Conservation (phyloP, 1,140 invertebrate genomes). For the Laodelphax striatellus region DNA sequence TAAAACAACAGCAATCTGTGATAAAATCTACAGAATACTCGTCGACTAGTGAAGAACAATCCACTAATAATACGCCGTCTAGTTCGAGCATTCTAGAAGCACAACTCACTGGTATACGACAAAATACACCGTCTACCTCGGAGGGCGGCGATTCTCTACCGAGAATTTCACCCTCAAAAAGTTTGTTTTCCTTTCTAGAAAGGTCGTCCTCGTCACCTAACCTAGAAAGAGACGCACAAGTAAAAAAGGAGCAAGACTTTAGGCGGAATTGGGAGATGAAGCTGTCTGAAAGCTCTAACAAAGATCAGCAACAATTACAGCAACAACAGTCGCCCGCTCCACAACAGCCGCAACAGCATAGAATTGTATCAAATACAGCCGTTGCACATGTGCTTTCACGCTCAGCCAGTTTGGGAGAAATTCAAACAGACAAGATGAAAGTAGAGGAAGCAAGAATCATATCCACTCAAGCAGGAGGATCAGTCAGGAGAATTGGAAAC, state of each 20-base stretch:
- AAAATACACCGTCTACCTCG: neutral
- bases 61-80: neutral
- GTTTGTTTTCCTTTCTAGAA: constrained; percentile 10
- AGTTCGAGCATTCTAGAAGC: constrained; percentile 23
- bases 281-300: neutral
- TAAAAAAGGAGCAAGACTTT: neutral
- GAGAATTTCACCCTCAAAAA: constrained; percentile 12
- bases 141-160: neutral
- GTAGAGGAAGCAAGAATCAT: constrained; percentile 1
- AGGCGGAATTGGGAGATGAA: neutral
- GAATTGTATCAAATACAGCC: neutral
- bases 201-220: neutral
- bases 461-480: neutral
- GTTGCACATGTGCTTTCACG: neutral
- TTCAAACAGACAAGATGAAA: neutral
- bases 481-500: constrained; percentile 8
- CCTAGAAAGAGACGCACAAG: neutral
- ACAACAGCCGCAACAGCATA: neutral
- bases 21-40: neutral
- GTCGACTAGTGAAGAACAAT: neutral
- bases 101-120: constrained; percentile 13
- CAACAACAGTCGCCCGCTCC: neutral
- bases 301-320: neutral
- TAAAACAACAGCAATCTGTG: neutral
- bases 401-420: neutral